Conservation (phyloP, 2,797 vertebrate species). For the Eulemur rubriventer region DNA sequence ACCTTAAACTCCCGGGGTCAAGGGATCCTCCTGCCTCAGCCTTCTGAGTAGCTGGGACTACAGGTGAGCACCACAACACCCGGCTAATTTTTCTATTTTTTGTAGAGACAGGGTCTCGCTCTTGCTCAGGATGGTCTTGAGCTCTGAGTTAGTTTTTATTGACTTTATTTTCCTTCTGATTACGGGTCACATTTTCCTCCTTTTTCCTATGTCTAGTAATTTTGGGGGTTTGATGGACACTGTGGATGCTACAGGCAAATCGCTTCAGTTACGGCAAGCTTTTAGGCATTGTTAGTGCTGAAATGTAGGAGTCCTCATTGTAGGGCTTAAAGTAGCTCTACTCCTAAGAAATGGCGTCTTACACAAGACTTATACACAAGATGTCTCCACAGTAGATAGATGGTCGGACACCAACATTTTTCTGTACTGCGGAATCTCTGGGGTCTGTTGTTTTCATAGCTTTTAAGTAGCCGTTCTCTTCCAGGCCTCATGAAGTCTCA, state of each 20-base stretch:
- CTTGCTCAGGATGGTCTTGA: too few relatives aligned
- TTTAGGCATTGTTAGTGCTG: background rate
- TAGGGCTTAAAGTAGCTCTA: too few relatives aligned
- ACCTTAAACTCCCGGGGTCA: too few relatives aligned
- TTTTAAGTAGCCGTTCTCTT: too few relatives aligned
- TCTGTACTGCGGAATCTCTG: background rate
- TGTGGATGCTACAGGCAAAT: background rate
- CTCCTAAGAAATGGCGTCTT: background rate
- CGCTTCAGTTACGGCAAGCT: background rate
- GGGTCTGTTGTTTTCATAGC: background rate
- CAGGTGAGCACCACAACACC: too few relatives aligned
- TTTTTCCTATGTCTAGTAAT: background rate
- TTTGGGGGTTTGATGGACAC: background rate
- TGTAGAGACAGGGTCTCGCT: fast-evolving
- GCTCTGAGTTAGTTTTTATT: too few relatives aligned
- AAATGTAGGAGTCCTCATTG: background rate
- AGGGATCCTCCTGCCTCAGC: too few relatives aligned
- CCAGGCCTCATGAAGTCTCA: background rate
- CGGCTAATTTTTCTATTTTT: too few relatives aligned
- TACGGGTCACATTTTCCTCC: background rate
- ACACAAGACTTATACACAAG: background rate
- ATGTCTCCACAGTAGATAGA: background rate
- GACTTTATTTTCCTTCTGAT: too few relatives aligned
- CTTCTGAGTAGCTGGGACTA: too few relatives aligned
- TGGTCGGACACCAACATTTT: background rate